phyloP scores from a whole-genome alignment of 2,113 vertebrate genomes.

The Rhinogobius similis region DNA sequence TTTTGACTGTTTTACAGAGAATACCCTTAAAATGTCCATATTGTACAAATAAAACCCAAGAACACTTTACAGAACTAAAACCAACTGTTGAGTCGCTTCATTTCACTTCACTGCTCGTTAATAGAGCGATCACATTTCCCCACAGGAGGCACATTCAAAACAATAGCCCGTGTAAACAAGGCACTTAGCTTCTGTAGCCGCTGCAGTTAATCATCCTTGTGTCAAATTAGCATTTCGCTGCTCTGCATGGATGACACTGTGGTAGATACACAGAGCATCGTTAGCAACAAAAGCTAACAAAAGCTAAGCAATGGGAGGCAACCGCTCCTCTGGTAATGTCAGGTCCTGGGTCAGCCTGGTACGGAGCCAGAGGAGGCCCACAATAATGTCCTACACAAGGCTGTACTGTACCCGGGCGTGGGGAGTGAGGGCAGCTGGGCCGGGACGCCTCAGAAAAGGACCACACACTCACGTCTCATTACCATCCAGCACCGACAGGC shows the following conservation, averaged over 20 bases:
- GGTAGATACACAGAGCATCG: slow-evolving; percentile 45
- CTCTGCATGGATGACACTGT: slow-evolving; percentile 41
- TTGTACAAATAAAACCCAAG: neutral
- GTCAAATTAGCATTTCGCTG: slow-evolving; percentile 65
- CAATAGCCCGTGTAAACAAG: slow-evolving; percentile 61
- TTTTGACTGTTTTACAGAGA: neutral
- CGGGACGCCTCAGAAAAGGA: slow-evolving; percentile 46
- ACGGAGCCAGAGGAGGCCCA: slow-evolving; percentile 59
- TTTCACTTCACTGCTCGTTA: slow-evolving; percentile 40
- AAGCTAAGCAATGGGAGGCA: slow-evolving; percentile 52
- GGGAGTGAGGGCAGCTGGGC: slow-evolving; percentile 34
- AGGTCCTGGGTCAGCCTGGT: slow-evolving; percentile 65
- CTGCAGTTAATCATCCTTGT: slow-evolving; percentile 72
- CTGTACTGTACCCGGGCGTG: slow-evolving; percentile 54
- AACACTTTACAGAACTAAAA: neutral
- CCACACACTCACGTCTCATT: slow-evolving; percentile 51
- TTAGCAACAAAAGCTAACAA: slow-evolving; percentile 53
- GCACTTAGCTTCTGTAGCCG: slow-evolving; percentile 43
- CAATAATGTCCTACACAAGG: slow-evolving; percentile 59
- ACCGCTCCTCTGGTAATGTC: slow-evolving; percentile 61
- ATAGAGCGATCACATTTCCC: slow-evolving; percentile 55
- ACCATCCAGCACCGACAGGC: slow-evolving; percentile 26
- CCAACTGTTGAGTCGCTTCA: neutral
- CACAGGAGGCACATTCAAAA: slow-evolving; percentile 54
- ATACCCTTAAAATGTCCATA: neutral